phyloP scores from a whole-genome alignment of 1,140 invertebrate genomes.

The Arion vulgaris region DNA sequence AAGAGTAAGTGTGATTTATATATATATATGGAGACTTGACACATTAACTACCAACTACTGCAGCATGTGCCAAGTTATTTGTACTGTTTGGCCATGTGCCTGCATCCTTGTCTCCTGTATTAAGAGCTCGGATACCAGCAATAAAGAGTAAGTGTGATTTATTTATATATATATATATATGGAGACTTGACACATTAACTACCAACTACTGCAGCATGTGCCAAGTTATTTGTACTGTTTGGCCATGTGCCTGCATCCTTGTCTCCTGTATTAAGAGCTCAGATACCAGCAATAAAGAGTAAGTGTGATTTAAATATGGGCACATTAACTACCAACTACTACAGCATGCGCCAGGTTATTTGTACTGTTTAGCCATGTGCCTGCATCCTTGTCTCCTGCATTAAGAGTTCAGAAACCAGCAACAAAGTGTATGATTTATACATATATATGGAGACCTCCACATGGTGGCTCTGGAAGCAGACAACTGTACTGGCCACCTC shows the following conservation, averaged over 20 bases:
- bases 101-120: constrained; percentile 71
- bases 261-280: constrained; percentile 68
- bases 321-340: too few relatives aligned
- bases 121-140: constrained; percentile 64
- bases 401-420: constrained; percentile 63
- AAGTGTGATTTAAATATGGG: constrained; percentile 46
- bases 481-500: too few relatives aligned
- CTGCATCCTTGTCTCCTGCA: constrained; percentile 70
- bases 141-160: constrained; percentile 66
- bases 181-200: too few relatives aligned
- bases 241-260: constrained; percentile 69
- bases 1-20: constrained; percentile 62
- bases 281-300: constrained; percentile 70
- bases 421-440: constrained; percentile 71
- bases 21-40: too few relatives aligned
- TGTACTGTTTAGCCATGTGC: too few relatives aligned
- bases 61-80: constrained; percentile 69
- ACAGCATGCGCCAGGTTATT: constrained; percentile 68
- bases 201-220: too few relatives aligned
- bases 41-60: too few relatives aligned
- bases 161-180: too few relatives aligned
- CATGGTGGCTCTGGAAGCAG: too few relatives aligned
- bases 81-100: too few relatives aligned
- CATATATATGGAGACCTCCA: too few relatives aligned
- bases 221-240: constrained; percentile 67